Evolutionary conservation across 2,888 invertebrate species (phyloP), one percentile per base, ranked within the genome.

Genomic region (Halictus quadricinctus): DNA sequence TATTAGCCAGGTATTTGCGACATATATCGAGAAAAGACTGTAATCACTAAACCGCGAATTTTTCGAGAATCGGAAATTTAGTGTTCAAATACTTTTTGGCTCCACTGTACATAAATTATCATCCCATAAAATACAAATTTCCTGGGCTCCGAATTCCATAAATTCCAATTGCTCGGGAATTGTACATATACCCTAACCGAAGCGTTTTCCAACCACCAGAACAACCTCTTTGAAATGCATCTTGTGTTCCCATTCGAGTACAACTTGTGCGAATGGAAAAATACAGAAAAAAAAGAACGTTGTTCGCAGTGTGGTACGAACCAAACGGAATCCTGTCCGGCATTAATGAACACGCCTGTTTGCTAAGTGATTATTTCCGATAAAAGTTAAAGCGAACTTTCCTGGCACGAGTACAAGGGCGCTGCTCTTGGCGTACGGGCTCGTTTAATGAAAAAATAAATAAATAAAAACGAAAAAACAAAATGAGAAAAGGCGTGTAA

Each of bases 341-440:
- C 41, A 75, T 83, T 83, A 83, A 84, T 75, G 78, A 83, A 84
- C 78, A 64, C 69, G 36, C 64, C 66, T 74, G 83, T 76, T 81
- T 69, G 76, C 83, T 76, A 69, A 72, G 78, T 78, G 78, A 83
- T 83, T 84, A 84, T 84, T 83, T 78, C 72, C 78, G 74, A 83
- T 78, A 79, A 84, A 83, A 84, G 83, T 78, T 78, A 46, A 72
- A 84, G 79, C 72, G 70, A 83, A 75, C 83, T 83, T 78, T 82
- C 43, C 76, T 69, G 66, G 73, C 76, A 36, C 76, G 25, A 43
- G 29, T 25, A 60, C 69, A 73, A 58, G 73, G 25, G 58, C 50
- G 58, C 41, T 36, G 50, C n/a, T 29, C 64, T 15, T 48, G 46
- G 70, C 60, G 60, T 64, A 12, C 74, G 54, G 25, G 74, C 54